Conservation (phyloP, 2,888 invertebrate species). For the Eulithis testata region DNA sequence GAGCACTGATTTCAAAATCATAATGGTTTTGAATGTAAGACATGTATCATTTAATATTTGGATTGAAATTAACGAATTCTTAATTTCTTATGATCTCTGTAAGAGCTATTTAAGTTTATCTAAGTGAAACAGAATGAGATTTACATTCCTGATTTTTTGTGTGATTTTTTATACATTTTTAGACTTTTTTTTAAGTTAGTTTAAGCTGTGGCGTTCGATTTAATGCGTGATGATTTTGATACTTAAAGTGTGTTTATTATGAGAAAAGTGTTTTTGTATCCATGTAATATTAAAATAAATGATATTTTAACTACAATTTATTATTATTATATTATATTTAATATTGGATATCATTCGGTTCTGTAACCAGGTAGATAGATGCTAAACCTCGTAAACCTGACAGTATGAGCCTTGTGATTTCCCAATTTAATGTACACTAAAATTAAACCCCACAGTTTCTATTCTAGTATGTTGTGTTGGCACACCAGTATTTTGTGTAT, state of each 20-base stretch:
- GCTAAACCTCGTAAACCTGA: background rate
- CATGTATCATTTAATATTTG: slow-evolving; percentile 16
- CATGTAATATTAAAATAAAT: slow-evolving; percentile 55
- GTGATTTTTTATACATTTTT: slow-evolving; percentile 40
- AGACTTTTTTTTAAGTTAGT: slow-evolving; percentile 30
- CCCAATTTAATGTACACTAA: background rate
- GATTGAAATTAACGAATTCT: slow-evolving; percentile 19
- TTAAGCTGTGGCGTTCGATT: slow-evolving; percentile 27
- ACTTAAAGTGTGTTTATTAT: slow-evolving; percentile 53
- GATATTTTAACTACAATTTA: slow-evolving; percentile 41
- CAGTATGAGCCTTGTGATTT: too few relatives aligned
- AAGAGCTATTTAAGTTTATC: slow-evolving; percentile 50
- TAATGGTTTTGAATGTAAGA: slow-evolving; percentile 12
- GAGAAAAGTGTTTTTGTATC: slow-evolving; percentile 67
- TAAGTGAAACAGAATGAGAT: slow-evolving; percentile 58
- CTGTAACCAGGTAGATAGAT: background rate
- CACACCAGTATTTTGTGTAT: background rate
- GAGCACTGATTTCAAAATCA: slow-evolving; percentile 25
- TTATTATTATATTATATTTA: background rate
- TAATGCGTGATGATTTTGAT: slow-evolving; percentile 54
- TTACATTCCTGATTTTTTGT: slow-evolving; percentile 63
- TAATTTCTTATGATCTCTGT: slow-evolving; percentile 58
- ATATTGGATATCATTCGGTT: background rate
- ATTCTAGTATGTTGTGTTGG: background rate
- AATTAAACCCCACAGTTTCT: too few relatives aligned